These are phyloP conservation scores for Drosophila putrida DNA, from an alignment of 2,888 invertebrate genomes.

Conservation along the genomic window DNA sequence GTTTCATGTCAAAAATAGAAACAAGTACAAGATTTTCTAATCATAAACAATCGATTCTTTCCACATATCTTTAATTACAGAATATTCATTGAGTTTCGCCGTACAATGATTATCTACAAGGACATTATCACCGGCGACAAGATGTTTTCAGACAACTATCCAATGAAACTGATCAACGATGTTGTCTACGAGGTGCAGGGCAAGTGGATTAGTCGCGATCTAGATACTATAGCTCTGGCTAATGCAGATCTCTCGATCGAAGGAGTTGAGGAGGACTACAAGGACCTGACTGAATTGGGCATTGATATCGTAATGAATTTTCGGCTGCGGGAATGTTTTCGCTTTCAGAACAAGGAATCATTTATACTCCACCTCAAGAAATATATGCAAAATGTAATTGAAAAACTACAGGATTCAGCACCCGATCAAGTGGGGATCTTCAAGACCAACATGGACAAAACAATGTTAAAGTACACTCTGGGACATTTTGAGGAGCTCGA, in stretches of 20 bases:
- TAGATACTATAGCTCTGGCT: slow-evolving; percentile 90
- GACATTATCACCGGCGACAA: slow-evolving; percentile 98
- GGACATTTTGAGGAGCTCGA: slow-evolving; percentile 96
- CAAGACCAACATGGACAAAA: slow-evolving; percentile 96
- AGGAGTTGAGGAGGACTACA: slow-evolving; percentile 93
- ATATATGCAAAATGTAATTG: slow-evolving; percentile 97
- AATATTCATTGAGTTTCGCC: not conserved
- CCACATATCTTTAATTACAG: not conserved
- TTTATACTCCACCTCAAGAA: slow-evolving; percentile 97
- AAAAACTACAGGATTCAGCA: slow-evolving; percentile 91
- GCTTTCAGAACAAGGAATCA: slow-evolving; percentile 95
- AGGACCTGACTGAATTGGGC: slow-evolving; percentile 91
- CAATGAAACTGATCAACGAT: slow-evolving; percentile 95
- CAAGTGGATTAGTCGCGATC: slow-evolving; percentile 90
- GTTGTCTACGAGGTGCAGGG: slow-evolving; percentile 97
- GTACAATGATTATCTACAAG: slow-evolving; percentile 96
- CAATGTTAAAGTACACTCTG: slow-evolving; percentile 93
- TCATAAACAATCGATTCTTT: no score
- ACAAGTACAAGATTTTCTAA: no score
- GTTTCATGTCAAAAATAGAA: not conserved
- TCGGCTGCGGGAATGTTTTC: slow-evolving; percentile 93
- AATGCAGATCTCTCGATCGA: slow-evolving; percentile 98
- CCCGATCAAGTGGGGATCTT: slow-evolving; percentile 95
- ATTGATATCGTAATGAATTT: slow-evolving; percentile 98
- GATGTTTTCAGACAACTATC: slow-evolving; percentile 98